Conservation (phyloP, 92 coral and sea anemone species). For the Hydrozoanthus gracilis region DNA sequence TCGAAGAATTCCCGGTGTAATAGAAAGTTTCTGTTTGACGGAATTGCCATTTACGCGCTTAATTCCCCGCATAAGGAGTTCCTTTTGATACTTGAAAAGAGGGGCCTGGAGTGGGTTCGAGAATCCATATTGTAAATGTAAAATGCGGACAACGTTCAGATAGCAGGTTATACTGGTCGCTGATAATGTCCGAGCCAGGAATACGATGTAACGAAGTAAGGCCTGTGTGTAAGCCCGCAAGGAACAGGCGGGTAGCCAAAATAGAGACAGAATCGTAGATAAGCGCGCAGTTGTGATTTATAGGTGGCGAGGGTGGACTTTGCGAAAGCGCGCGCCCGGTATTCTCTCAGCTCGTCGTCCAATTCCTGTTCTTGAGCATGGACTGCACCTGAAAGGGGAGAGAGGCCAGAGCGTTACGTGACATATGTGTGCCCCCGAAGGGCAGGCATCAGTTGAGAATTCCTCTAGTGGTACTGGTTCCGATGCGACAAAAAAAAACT, state of each 20-base stretch:
- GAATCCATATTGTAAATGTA: conserved; percentile 47
- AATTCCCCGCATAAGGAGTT: conserved; percentile 48
- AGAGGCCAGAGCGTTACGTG: conserved; percentile 38
- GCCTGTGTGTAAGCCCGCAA: too few species aligned
- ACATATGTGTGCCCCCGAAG: too few species aligned
- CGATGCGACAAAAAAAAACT: too few species aligned
- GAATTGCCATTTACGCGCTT: conserved; percentile 35
- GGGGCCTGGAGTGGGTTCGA: conserved; percentile 51
- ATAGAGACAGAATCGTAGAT: too few species aligned
- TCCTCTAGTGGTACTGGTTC: too few species aligned
- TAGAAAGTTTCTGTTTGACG: too few species aligned
- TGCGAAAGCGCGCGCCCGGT: conserved; percentile 47
- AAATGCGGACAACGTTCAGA: conserved; percentile 54
- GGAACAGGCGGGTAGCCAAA: too few species aligned
- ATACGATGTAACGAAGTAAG: too few species aligned
- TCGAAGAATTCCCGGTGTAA: conserved; percentile 48
- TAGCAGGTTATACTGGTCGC: conserved; percentile 48
- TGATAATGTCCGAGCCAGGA: neutral
- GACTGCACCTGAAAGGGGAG: conserved; percentile 50
- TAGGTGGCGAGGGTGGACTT: conserved; percentile 39
- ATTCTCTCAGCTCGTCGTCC: conserved; percentile 28
- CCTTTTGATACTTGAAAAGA: conserved; percentile 41
- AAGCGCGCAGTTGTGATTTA: neutral
- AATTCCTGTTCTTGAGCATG: conserved; percentile 45
- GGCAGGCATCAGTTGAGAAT: too few species aligned